Evolutionary conservation across 1,140 invertebrate genomes (phyloP).

Genomic region (Drosophila mojavensis): DNA sequence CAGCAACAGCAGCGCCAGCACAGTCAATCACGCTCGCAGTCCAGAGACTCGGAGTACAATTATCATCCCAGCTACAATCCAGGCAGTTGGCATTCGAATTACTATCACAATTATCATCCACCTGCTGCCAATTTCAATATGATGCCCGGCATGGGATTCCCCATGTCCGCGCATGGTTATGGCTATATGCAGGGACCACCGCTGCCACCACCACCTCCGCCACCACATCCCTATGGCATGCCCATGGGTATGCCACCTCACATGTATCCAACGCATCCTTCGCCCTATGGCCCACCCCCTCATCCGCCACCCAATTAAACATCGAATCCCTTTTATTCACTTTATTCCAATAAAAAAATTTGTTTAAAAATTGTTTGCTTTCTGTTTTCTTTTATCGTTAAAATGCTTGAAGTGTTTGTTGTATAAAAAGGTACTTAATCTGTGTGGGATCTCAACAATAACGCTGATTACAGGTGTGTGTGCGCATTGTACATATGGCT

Average conservation of each 20-base stretch:
- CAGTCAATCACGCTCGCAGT: conserved; percentile 17
- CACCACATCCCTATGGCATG: conserved; percentile 39
- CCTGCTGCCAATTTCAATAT: conserved; percentile 64
- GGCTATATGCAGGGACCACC: conserved; percentile 14
- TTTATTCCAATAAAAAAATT: conserved; percentile 73
- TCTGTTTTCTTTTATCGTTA: conserved; percentile 38
- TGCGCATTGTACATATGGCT: conserved; percentile 48
- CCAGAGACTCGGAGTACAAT: conserved; percentile 54
- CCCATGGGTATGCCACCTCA: conserved; percentile 50
- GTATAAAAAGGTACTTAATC: conserved; percentile 81
- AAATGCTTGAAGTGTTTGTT: conserved; percentile 58
- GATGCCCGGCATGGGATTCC: conserved; percentile 57
- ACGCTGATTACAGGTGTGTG: conserved; percentile 51
- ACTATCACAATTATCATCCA: conserved; percentile 71
- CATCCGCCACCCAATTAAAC: conserved; percentile 27
- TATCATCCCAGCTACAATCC: conserved; percentile 78
- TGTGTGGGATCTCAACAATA: conserved; percentile 66
- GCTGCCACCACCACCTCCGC: conserved; percentile 26
- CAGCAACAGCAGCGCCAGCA: conserved; percentile 16
- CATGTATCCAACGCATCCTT: conserved; percentile 52
- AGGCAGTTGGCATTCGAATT: conserved; percentile 82
- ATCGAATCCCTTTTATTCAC: conserved; percentile 11
- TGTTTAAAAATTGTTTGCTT: conserved; percentile 47
- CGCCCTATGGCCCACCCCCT: conserved; percentile 32
- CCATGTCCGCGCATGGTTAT: conserved; percentile 60